A percentile compares a stretch with the other conserved stretches of the same genome.
phyloP scores from a whole-genome alignment of 2,888 invertebrate species.

The Troilus luridus region DNA sequence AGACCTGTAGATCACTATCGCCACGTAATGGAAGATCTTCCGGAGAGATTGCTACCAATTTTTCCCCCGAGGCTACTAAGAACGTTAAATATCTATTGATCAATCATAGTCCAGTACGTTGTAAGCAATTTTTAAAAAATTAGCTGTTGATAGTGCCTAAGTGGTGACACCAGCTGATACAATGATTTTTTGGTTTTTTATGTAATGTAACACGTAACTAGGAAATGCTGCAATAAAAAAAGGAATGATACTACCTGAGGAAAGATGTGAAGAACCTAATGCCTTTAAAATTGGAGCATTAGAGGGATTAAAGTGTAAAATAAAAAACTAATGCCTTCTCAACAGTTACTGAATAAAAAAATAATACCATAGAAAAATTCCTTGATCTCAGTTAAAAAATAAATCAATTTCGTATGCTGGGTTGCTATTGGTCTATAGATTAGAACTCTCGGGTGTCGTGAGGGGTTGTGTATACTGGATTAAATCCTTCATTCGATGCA shows the following conservation, averaged over 20 bases:
- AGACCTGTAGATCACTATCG: not conserved
- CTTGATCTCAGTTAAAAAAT: too few species aligned
- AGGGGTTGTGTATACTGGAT: too few species aligned
- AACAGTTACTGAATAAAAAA: not conserved
- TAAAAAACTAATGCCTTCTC: not conserved
- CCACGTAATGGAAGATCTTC: not conserved
- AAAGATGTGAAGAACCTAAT: not conserved
- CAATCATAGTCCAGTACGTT: not conserved
- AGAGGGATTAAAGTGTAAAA: not conserved
- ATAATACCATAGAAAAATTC: not conserved
- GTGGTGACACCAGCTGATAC: too few species aligned
- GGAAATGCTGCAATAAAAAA: not conserved
- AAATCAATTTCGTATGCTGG: too few species aligned
- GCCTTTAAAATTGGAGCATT: constrained; percentile 14
- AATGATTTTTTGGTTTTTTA: too few species aligned
- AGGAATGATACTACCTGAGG: not conserved
- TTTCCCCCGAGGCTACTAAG: not conserved
- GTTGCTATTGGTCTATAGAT: too few species aligned
- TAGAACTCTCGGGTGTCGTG: too few species aligned
- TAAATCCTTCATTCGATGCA: too few species aligned
- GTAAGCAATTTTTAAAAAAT: not conserved
- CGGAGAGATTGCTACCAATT: not conserved
- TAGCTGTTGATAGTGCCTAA: not conserved
- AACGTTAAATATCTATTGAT: too few species aligned
- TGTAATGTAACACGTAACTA: too few species aligned